These are phyloP conservation scores for Notospermus geniculatus DNA, from an alignment of 1,140 invertebrate genomes.

Conservation along the genomic window DNA sequence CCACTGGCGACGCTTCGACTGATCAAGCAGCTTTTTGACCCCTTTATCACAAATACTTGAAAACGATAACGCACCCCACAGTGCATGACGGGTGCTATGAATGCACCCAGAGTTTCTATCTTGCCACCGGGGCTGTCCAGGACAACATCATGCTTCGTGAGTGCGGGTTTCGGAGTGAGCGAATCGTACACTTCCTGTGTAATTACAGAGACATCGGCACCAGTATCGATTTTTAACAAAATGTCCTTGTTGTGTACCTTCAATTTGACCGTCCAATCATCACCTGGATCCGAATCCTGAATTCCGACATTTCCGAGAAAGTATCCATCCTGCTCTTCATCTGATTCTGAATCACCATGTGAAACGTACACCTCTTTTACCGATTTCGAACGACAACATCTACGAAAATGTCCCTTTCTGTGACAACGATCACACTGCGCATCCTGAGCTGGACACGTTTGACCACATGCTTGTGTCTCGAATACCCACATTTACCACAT, in stretches of 20 bases:
- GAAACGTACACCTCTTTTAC: background rate
- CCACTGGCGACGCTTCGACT: background rate
- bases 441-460: no score
- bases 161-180: background rate
- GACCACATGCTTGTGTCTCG: no score
- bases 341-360: background rate
- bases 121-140: background rate
- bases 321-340: background rate
- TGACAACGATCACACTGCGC: no score
- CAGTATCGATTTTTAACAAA: background rate
- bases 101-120: background rate
- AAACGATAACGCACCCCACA: background rate
- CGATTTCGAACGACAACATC: background rate
- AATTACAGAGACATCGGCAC: background rate
- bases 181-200: background rate
- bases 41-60: background rate
- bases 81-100: background rate
- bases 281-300: background rate
- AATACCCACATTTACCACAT: no score
- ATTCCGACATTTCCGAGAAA: background rate
- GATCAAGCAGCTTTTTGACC: background rate
- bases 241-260: no score
- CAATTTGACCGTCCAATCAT: background rate
- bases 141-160: background rate
- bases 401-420: background rate